phyloP scores from a whole-genome alignment of 2,797 vertebrate species.

The Takifugu ocellatus region DNA sequence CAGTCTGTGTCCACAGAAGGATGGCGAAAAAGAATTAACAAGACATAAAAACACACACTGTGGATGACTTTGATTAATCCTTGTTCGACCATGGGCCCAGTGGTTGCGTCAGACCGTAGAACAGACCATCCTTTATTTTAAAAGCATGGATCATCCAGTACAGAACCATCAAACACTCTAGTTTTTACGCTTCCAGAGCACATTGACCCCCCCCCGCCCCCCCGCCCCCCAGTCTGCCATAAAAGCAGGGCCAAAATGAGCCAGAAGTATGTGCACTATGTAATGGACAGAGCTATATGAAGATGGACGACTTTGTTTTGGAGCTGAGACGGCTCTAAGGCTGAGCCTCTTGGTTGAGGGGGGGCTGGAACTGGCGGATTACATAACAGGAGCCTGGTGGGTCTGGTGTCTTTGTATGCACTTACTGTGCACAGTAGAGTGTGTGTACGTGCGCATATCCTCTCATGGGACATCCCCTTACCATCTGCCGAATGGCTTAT shows the following conservation, averaged over 20 bases:
- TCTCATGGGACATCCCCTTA: slow-evolving; percentile 67
- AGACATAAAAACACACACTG: slow-evolving; percentile 46
- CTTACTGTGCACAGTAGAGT: slow-evolving; percentile 39
- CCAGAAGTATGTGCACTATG: slow-evolving; percentile 33
- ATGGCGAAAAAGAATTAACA: slow-evolving; percentile 48
- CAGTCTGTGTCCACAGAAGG: slow-evolving; percentile 42
- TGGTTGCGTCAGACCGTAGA: slow-evolving; percentile 11
- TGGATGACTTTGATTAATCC: slow-evolving; percentile 49
- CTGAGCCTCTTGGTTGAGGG: slow-evolving; percentile 58
- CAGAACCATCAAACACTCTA: slow-evolving; percentile 1
- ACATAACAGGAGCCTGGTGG: slow-evolving; percentile 74
- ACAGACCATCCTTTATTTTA: slow-evolving; percentile 11
- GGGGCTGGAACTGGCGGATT: slow-evolving; percentile 69
- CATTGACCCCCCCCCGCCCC: not conserved
- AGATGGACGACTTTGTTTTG: slow-evolving; percentile 63
- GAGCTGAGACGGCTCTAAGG: slow-evolving; percentile 49
- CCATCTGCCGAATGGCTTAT: slow-evolving; percentile 80
- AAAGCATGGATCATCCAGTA: not conserved
- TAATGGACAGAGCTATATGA: slow-evolving; percentile 40
- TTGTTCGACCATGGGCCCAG: slow-evolving; percentile 21
- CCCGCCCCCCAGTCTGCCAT: not conserved
- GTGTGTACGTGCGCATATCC: slow-evolving; percentile 31
- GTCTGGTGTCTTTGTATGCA: slow-evolving; percentile 67
- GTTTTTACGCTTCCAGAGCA: not conserved
- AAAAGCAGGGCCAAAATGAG: slow-evolving; percentile 7